Percentiles rank a stretch among this genome's conserved stretches.
Conservation (phyloP, 1,140 invertebrate genomes). For the Helicoverpa zea region DNA sequence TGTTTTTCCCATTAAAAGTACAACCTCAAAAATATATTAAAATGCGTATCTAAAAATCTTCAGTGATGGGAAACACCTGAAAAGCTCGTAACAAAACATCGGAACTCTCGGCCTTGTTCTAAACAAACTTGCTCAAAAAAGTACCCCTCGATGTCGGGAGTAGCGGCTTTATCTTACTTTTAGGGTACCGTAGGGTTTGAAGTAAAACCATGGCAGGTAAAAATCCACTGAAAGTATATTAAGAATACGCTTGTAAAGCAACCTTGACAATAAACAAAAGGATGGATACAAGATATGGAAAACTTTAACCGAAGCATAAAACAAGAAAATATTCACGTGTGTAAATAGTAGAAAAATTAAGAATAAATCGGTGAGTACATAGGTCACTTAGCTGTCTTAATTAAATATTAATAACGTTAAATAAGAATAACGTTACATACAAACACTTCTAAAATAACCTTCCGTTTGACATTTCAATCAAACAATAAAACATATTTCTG, state of each 20-base stretch:
- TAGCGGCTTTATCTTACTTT: constrained; percentile 13
- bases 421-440: not conserved
- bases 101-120: not conserved
- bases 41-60: not conserved
- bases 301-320: too few species aligned
- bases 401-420: too few species aligned
- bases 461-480: too few species aligned
- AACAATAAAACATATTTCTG: too few species aligned
- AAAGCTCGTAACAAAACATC: constrained; percentile 13
- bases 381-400: too few species aligned
- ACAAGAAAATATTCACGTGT: too few species aligned
- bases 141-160: constrained; percentile 10
- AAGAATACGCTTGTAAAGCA: too few species aligned
- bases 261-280: too few species aligned
- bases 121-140: constrained; percentile 22
- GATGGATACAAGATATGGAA: too few species aligned
- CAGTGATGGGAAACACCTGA: not conserved
- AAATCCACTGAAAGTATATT: not conserved
- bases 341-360: too few species aligned
- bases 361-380: too few species aligned
- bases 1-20: not conserved
- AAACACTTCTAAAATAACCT: not conserved
- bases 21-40: not conserved
- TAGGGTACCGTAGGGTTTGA: not conserved
- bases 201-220: not conserved